Conservation (phyloP, 2,113 vertebrate genomes). For the Prunella himalayana region DNA sequence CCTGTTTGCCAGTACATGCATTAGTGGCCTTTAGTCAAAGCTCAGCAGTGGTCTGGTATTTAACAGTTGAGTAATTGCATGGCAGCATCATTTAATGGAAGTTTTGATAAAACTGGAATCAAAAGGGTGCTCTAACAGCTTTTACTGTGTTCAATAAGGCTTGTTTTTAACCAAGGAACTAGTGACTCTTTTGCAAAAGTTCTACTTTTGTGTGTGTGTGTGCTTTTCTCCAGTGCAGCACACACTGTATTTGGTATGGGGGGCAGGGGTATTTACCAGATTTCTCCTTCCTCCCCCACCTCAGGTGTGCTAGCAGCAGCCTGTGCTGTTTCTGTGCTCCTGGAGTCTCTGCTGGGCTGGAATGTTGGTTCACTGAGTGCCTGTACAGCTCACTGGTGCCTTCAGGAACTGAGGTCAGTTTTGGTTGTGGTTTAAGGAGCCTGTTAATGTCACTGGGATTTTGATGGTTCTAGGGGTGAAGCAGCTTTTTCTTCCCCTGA, state of each 20-base stretch:
- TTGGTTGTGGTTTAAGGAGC: background rate
- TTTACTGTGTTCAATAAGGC: background rate
- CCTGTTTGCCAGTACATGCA: background rate
- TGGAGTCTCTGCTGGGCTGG: background rate
- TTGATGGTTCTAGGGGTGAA: background rate
- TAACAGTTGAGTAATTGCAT: background rate
- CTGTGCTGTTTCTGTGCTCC: background rate
- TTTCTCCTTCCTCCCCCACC: background rate
- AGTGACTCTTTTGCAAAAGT: background rate
- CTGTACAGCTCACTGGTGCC: background rate
- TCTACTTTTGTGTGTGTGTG: background rate
- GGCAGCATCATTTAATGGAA: background rate
- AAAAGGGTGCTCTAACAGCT: background rate
- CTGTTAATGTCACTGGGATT: background rate
- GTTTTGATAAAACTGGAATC: background rate
- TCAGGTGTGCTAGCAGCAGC: background rate
- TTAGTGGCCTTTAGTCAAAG: slow-evolving; percentile 7
- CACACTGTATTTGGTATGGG: background rate
- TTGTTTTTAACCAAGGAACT: background rate
- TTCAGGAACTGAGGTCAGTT: background rate
- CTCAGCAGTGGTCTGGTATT: slow-evolving; percentile 8
- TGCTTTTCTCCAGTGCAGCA: background rate
- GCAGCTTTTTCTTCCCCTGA: background rate
- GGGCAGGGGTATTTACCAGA: background rate
- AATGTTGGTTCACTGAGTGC: background rate